Base-by-base conservation (phyloP, 2,113 vertebrate species). In the Bettongia penicillata region DNA sequence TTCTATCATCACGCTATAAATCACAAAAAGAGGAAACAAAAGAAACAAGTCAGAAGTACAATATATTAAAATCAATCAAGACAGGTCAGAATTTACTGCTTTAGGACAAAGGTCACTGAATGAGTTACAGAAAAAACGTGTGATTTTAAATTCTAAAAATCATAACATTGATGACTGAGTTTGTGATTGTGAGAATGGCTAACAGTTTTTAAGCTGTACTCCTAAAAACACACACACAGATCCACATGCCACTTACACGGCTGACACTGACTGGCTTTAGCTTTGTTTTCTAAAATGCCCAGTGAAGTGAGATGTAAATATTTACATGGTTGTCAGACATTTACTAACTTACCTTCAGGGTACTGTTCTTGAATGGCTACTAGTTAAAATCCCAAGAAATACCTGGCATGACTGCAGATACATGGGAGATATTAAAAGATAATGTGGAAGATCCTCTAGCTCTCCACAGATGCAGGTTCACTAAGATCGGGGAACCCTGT, bases 1-100 rank as follows among this genome's bases (percentile, higher is more conserved):
- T 99, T 96, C 99, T 99, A 94, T 99, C 99, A 0, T 99, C 99
- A 0, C 98, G 98, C 99, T 99, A 97, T 6, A 97, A 93, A 92
- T 8, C 37, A 96, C 90, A 97, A 25, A 48, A 92, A 49, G 47
- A 95, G 22, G 61, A 68, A 92, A 68, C 50, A 4, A 49, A 50
- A 26, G 24, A 93, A 93, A 91, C 0, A 47, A 31, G 28, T 97
- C 53, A 90, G 91, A 57, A 94, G 26, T 25, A 0, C 19, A 92
- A 24, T 43, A 10, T 90, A 26, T 31, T 53, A 53, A 47, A 51
- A 90, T 37, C 2, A 48, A 68, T 26, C 37, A 96, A 91, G 12
- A 7, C 61, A 68, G 57, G 50, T 43, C 19, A 90, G 37, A n/a
- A 61, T 84, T 51, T 90, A 89, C 5, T 91, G 7, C 91, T 6